phyloP scores from a whole-genome alignment of 2,797 vertebrate species.

The Xerus rutilus region DNA sequence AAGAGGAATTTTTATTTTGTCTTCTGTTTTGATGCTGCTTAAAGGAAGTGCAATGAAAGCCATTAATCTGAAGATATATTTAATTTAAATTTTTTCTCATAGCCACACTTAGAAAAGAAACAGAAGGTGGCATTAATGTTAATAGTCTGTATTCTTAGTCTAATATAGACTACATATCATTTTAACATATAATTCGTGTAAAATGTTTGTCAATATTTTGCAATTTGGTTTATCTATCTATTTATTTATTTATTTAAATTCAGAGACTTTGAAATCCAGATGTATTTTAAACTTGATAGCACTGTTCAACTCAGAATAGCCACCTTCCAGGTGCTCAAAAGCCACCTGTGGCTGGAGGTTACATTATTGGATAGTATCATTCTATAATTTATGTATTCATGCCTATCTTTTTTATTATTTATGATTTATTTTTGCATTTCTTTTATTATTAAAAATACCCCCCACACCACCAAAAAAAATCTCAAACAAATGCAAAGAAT shows the following conservation, averaged over 20 bases:
- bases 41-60: neutral
- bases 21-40: neutral
- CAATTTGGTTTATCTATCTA: too few species aligned
- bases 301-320: neutral
- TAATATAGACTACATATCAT: neutral
- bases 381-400: neutral
- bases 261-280: neutral
- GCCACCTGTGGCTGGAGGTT: too few species aligned
- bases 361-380: neutral
- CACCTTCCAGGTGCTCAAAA: neutral
- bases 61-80: neutral
- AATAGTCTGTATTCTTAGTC: neutral
- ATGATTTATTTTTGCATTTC: slow-evolving; percentile 14
- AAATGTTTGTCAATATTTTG: neutral
- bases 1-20: neutral
- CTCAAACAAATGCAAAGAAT: neutral
- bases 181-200: neutral
- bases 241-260: neutral
- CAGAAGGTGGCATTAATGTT: neutral
- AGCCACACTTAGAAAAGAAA: slow-evolving; percentile 29
- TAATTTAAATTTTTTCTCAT: slow-evolving; percentile 38
- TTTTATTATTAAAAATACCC: neutral
- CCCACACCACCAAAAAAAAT: neutral
- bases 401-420: slow-evolving; percentile 37
- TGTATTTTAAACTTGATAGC: neutral